phyloP scores from a whole-genome alignment of 1,140 invertebrate genomes.

The Chlorops oryzae region DNA sequence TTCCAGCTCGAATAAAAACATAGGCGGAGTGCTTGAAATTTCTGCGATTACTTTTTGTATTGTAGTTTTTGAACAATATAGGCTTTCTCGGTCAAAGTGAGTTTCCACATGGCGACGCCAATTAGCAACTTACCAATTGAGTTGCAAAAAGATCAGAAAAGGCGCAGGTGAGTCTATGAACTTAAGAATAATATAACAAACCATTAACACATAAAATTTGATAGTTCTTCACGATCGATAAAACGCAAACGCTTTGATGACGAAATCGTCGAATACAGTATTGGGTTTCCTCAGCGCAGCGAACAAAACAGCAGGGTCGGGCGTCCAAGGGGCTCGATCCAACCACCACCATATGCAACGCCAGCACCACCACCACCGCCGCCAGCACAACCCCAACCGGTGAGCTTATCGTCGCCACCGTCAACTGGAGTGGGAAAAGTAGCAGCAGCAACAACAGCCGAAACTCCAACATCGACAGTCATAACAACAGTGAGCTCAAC shows the following conservation, averaged over 20 bases:
- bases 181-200: not conserved
- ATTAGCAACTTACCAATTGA: slow-evolving; percentile 38
- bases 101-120: slow-evolving; percentile 3
- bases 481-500: slow-evolving; percentile 35
- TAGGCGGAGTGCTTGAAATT: too few relatives aligned
- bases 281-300: slow-evolving; percentile 60
- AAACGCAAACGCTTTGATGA: slow-evolving; percentile 95
- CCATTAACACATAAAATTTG: not conserved
- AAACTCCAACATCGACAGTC: slow-evolving; percentile 24
- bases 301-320: slow-evolving; percentile 50
- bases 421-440: slow-evolving; percentile 34
- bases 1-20: too few relatives aligned
- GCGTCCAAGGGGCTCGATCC: slow-evolving; percentile 50
- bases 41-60: too few relatives aligned
- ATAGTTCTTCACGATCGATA: slow-evolving; percentile 86
- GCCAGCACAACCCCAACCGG: slow-evolving; percentile 27
- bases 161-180: slow-evolving; percentile 30
- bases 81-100: too few relatives aligned
- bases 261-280: slow-evolving; percentile 85
- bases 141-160: slow-evolving; percentile 36
- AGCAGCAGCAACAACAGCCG: slow-evolving; percentile 31
- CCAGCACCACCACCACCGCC: slow-evolving; percentile 45
- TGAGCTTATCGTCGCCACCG: slow-evolving; percentile 22
- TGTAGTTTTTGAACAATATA: too few relatives aligned
- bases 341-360: slow-evolving; percentile 53